These are phyloP conservation scores for Shargacucullia verbasci DNA, from an alignment of 2,888 invertebrate genomes.

Conservation along the genomic window DNA sequence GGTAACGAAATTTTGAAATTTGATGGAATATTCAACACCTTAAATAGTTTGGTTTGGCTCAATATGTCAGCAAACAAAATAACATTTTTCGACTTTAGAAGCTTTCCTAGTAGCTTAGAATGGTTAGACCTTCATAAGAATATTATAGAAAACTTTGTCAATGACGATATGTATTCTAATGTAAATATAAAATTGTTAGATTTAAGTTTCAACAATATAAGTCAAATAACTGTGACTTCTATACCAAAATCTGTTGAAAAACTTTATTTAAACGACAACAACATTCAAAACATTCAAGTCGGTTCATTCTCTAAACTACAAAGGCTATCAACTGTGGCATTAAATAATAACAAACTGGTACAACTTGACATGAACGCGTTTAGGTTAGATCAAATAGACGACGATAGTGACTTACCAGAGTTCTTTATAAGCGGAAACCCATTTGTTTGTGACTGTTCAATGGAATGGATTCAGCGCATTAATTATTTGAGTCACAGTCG, in stretches of 20 bases:
- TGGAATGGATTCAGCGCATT: constrained; percentile 95
- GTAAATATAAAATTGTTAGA: constrained; percentile 92
- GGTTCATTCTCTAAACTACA: constrained; percentile 92
- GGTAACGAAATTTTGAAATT: constrained; percentile 93
- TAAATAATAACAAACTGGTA: constrained; percentile 93
- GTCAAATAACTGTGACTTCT: constrained; percentile 90
- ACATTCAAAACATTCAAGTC: constrained; percentile 91
- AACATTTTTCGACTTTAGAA: constrained; percentile 93
- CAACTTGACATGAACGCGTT: constrained; percentile 93
- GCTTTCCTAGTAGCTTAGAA: constrained; percentile 92
- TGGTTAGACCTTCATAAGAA: constrained; percentile 95
- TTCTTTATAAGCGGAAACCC: constrained; percentile 95
- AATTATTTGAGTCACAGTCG: constrained; percentile 93
- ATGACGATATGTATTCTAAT: constrained; percentile 86
- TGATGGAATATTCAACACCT: constrained; percentile 92
- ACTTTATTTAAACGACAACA: constrained; percentile 93
- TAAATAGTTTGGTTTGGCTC: constrained; percentile 93
- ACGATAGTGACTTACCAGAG: constrained; percentile 92
- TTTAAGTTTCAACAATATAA: constrained; percentile 92
- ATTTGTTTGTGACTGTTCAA: constrained; percentile 95
- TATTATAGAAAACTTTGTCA: constrained; percentile 90
- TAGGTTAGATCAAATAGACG: constrained; percentile 91
- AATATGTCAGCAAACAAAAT: constrained; percentile 94
- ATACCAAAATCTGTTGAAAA: constrained; percentile 93
- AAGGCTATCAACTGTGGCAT: constrained; percentile 92